Conservation (phyloP, 1,140 invertebrate species). For the Pachypsylla venusta region DNA sequence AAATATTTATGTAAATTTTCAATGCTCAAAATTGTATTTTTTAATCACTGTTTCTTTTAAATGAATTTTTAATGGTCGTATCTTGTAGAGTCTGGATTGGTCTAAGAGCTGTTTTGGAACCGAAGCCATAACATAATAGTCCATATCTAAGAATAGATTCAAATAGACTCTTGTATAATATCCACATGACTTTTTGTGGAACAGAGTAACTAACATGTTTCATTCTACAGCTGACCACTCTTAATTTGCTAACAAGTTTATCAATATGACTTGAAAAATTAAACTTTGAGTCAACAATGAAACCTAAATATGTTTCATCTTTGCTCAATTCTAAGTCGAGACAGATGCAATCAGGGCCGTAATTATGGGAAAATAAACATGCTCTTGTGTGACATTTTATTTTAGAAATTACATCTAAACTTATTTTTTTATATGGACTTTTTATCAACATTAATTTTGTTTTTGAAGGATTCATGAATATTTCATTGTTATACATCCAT, state of each 20-base stretch:
- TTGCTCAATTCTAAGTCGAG: neutral
- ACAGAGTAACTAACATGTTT: neutral
- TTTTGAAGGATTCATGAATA: neutral
- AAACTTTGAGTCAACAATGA: neutral
- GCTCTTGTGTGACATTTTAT: neutral
- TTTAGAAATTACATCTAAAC: neutral
- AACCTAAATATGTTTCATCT: neutral
- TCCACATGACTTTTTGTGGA: neutral
- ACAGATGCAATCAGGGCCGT: neutral
- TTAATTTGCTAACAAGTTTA: neutral
- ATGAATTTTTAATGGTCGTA: no score
- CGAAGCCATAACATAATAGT: no score
- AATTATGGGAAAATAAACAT: constrained; percentile 1
- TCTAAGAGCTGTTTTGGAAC: no score
- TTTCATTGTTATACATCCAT: constrained; percentile 6
- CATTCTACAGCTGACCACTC: neutral
- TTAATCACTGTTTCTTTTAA: no score
- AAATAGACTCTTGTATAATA: no score
- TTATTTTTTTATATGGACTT: neutral
- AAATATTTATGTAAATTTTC: no score
- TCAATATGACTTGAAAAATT: constrained; percentile 1
- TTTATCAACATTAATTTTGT: neutral
- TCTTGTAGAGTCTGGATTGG: no score
- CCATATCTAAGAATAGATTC: no score
- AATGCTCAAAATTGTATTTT: no score